phyloP scores from a whole-genome alignment of 2,113 vertebrate species.

The Piprites chloris region DNA sequence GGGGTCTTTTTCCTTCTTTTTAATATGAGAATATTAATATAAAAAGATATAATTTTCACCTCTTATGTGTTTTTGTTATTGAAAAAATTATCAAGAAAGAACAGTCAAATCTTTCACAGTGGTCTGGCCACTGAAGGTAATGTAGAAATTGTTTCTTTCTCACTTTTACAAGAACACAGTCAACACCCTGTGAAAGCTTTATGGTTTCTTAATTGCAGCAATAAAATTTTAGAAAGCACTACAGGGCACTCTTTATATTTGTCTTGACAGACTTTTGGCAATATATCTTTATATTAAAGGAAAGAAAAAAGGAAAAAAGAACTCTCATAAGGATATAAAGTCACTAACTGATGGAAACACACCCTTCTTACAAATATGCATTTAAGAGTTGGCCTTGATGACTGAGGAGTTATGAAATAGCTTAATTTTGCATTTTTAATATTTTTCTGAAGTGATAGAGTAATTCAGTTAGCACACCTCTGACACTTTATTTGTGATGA shows the following conservation, averaged over 20 bases:
- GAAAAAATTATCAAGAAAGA: not conserved
- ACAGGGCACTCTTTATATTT: not conserved
- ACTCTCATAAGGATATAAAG: not conserved
- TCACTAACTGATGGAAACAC: not conserved
- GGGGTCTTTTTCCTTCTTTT: not conserved
- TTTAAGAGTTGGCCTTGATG: not conserved
- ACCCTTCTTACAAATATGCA: not conserved
- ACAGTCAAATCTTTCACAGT: slow-evolving; percentile 21
- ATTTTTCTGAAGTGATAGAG: not conserved
- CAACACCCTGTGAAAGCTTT: slow-evolving; percentile 1
- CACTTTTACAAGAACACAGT: not conserved
- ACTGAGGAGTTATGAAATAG: not conserved
- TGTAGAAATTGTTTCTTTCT: not conserved
- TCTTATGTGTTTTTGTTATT: not conserved
- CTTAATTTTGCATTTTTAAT: not conserved
- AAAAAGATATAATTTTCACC: not conserved
- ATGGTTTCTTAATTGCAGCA: slow-evolving; percentile 32
- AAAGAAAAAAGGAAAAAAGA: not conserved
- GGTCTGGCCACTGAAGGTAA: not conserved
- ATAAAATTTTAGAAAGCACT: slow-evolving; percentile 15
- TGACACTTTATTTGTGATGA: not conserved
- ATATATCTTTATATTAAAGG: not conserved
- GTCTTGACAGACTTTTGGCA: not conserved
- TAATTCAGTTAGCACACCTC: not conserved
- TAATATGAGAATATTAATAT: slow-evolving; percentile 18